Conservation (phyloP, 2,888 invertebrate genomes). For the Micoletzkya japonica region DNA sequence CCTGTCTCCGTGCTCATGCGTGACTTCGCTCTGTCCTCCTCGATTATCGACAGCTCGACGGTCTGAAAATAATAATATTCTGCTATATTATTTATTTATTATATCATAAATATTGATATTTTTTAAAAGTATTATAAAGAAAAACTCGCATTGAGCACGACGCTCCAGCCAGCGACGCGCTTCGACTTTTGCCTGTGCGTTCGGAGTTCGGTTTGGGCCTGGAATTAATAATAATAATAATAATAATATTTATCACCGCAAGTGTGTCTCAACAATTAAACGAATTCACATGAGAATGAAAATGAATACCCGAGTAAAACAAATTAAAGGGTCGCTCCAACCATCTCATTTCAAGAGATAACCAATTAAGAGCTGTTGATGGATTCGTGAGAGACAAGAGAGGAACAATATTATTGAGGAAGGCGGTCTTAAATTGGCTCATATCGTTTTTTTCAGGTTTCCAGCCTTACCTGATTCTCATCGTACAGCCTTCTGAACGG, state of each 20-base stretch:
- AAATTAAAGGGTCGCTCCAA: too few species aligned
- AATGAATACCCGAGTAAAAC: too few species aligned
- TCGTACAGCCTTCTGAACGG: slow-evolving; percentile 48
- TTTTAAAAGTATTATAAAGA: background rate
- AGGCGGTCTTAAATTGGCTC: too few species aligned
- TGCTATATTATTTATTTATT: background rate
- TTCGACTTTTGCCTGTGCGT: slow-evolving; percentile 9
- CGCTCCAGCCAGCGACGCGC: slow-evolving; percentile 26
- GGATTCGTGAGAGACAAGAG: background rate
- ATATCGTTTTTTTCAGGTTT: background rate
- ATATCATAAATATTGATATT: background rate
- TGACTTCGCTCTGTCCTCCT: too few species aligned
- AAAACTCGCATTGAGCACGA: background rate
- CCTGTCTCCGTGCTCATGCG: too few species aligned
- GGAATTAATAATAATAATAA: too few species aligned
- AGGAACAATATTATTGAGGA: too few species aligned
- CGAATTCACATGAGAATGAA: too few species aligned
- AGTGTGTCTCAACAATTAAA: background rate
- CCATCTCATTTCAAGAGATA: too few species aligned
- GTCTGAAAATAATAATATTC: background rate
- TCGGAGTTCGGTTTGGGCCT: slow-evolving; percentile 17
- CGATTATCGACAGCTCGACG: background rate
- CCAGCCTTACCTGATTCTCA: slow-evolving; percentile 38
- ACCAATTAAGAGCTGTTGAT: too few species aligned
- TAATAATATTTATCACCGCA: too few species aligned